Conservation (phyloP, 2,888 invertebrate genomes). For the Luperina testacea region DNA sequence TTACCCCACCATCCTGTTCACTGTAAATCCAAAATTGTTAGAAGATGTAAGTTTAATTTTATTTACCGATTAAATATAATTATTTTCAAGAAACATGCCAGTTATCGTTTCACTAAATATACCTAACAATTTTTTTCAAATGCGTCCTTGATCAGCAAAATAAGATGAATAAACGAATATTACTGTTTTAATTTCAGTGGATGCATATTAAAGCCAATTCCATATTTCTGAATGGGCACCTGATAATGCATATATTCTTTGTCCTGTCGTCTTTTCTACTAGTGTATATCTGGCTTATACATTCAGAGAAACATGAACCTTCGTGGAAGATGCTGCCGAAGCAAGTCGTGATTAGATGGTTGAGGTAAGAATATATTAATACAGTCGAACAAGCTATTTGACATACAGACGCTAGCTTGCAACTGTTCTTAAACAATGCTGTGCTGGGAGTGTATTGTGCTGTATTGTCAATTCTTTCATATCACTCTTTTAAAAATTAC, state of each 20-base stretch:
- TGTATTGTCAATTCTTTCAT: background rate
- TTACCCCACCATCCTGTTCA: background rate
- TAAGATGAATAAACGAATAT: background rate
- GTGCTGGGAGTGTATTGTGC: background rate
- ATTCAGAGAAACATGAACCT: conserved; percentile 53
- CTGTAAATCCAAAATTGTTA: conserved; percentile 55
- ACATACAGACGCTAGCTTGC: background rate
- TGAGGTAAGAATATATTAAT: conserved; percentile 64
- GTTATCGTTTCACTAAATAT: background rate
- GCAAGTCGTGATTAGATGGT: conserved; percentile 67
- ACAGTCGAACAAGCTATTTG: background rate
- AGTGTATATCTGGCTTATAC: conserved; percentile 65
- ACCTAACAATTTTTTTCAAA: background rate
- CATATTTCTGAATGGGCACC: conserved; percentile 61
- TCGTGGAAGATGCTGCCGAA: conserved; percentile 63
- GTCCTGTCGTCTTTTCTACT: conserved; percentile 70
- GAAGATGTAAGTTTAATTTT: conserved; percentile 64
- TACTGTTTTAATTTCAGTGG: conserved; percentile 35
- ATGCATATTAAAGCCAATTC: accelerated
- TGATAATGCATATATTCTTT: conserved; percentile 71
- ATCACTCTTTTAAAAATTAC: background rate
- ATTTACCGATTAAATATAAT: too few relatives aligned
- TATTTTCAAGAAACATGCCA: background rate
- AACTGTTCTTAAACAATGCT: background rate
- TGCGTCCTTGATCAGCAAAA: background rate